phyloP scores from a whole-genome alignment of 1,140 invertebrate species.

The Neodiprion lecontei region DNA sequence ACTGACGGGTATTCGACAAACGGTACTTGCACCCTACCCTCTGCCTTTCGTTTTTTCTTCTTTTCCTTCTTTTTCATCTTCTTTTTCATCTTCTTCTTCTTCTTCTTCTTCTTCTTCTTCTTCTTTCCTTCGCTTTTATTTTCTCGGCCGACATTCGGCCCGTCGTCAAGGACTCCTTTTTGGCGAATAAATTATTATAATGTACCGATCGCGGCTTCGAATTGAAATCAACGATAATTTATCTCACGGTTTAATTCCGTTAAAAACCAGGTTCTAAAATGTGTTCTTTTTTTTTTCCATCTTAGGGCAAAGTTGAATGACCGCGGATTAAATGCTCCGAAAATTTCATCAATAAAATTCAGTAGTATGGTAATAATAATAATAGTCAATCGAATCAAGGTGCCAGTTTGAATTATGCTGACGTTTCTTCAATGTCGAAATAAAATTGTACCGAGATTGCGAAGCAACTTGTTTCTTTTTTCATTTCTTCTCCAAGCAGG shows the following conservation, averaged over 20 bases:
- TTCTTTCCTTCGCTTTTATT: not conserved
- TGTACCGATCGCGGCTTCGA: no score
- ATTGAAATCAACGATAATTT: no score
- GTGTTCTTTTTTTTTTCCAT: not conserved
- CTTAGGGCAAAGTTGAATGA: no score
- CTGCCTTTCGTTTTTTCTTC: constrained; percentile 19
- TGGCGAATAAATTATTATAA: not conserved
- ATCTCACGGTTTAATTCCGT: not conserved
- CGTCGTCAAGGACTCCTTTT: not conserved
- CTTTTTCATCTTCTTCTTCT: not conserved
- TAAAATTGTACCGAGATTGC: no score
- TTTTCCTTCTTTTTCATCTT: constrained; percentile 11
- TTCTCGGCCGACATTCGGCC: not conserved
- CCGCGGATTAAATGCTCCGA: no score
- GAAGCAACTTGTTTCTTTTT: no score
- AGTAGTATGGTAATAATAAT: no score
- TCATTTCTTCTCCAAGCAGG: no score
- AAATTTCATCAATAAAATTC: no score
- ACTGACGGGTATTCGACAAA: not conserved
- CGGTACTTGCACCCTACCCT: not conserved
- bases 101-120: not conserved
- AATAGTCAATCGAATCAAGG: no score
- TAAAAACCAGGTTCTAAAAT: not conserved
- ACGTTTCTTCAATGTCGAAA: no score
- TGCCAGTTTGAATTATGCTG: no score